phyloP scores from a whole-genome alignment of 1,140 invertebrate genomes.

The Trichoplusia ni region DNA sequence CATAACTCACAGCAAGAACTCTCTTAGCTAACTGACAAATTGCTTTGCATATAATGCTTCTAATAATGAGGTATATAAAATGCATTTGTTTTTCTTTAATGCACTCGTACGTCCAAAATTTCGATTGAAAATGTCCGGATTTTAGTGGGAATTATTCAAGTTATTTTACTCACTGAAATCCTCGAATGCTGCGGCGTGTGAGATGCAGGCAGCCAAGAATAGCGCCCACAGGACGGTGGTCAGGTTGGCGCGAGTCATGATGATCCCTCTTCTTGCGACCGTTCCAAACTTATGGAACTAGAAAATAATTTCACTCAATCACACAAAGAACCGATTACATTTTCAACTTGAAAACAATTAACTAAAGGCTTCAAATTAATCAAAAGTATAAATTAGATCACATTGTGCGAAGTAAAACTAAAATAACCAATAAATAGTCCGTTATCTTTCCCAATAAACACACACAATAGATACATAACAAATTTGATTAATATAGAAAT shows the following conservation, averaged over 20 bases:
- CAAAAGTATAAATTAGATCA: too few relatives aligned
- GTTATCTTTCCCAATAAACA: neutral
- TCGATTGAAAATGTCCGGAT: neutral
- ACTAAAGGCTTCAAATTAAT: too few relatives aligned
- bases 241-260: neutral
- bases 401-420: neutral
- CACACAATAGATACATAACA: neutral
- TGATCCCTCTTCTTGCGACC: neutral
- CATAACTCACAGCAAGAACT: neutral
- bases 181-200: slow-evolving; percentile 35
- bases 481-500: slow-evolving; percentile 14
- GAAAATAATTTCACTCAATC: neutral
- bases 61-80: neutral
- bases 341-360: too few relatives aligned
- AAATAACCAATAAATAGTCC: neutral
- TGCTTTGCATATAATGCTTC: neutral
- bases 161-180: slow-evolving; percentile 44
- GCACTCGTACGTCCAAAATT: neutral
- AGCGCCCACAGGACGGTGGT: neutral
- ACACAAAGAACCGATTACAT: neutral
- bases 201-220: neutral
- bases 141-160: neutral
- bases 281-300: slow-evolving; percentile 4
- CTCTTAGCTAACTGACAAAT: neutral
- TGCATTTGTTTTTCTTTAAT: neutral